Evolutionary conservation across 2,797 vertebrate genomes (phyloP).

Genomic region (Enteromius argenteus): DNA sequence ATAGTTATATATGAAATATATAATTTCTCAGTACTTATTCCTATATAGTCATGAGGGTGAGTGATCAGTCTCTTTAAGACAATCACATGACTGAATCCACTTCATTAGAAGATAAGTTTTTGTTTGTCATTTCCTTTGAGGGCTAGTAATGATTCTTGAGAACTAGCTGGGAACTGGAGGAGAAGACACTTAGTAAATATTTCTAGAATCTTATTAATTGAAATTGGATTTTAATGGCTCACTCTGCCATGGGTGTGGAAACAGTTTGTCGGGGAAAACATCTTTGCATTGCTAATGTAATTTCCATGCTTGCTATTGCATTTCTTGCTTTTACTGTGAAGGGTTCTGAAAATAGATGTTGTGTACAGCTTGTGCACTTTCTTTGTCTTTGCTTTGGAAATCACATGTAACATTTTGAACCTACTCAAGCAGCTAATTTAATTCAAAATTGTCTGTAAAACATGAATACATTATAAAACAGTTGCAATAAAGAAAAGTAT

Average conservation of each 20-base stretch:
- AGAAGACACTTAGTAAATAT: slow-evolving; percentile 70
- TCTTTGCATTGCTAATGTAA: slow-evolving; percentile 82
- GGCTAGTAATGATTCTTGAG: slow-evolving; percentile 51
- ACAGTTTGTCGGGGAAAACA: slow-evolving; percentile 62
- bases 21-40: background rate
- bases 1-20: no score
- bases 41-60: background rate
- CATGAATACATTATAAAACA: background rate
- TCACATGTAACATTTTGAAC: background rate
- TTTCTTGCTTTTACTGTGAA: slow-evolving; percentile 61
- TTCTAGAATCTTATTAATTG: slow-evolving; percentile 73
- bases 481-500: background rate
- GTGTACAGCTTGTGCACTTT: background rate
- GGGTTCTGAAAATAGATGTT: slow-evolving; percentile 64
- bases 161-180: slow-evolving; percentile 19
- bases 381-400: slow-evolving; percentile 12
- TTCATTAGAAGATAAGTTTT: slow-evolving; percentile 63
- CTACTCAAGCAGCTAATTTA: background rate
- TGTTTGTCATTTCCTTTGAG: slow-evolving; percentile 64
- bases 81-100: slow-evolving; percentile 59
- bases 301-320: slow-evolving; percentile 61
- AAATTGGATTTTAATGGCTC: slow-evolving; percentile 78
- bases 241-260: slow-evolving; percentile 65
- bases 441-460: background rate
- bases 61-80: background rate